These are phyloP conservation scores for Acleris holmiana DNA, from an alignment of 2,888 invertebrate genomes.

Conservation along the genomic window DNA sequence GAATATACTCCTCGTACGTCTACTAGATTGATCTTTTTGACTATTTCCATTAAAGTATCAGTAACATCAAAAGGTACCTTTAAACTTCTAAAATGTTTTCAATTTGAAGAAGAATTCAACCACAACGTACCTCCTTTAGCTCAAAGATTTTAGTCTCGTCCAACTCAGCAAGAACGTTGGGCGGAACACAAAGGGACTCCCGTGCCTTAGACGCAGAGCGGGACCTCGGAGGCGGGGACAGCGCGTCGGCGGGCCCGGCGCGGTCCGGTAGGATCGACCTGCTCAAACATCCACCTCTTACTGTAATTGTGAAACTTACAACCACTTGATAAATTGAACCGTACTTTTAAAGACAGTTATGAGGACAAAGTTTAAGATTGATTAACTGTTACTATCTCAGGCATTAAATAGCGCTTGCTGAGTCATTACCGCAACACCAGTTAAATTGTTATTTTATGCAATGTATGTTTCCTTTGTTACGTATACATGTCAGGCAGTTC, in stretches of 20 bases:
- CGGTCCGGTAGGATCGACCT: slow-evolving; percentile 62
- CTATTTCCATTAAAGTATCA: background rate
- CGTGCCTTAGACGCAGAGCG: slow-evolving; percentile 70
- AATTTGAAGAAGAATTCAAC: background rate
- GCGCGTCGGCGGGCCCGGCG: slow-evolving; percentile 53
- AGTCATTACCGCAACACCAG: too few relatives aligned
- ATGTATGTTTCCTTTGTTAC: too few relatives aligned
- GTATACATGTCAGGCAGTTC: too few relatives aligned
- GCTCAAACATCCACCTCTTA: slow-evolving; percentile 18
- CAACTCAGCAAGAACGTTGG: slow-evolving; percentile 82
- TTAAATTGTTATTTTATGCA: too few relatives aligned
- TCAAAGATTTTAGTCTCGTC: slow-evolving; percentile 86
- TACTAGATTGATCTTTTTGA: background rate
- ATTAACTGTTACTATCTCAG: too few relatives aligned
- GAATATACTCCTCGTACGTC: too few relatives aligned
- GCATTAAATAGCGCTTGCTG: too few relatives aligned
- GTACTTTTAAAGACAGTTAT: background rate
- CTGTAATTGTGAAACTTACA: too few relatives aligned
- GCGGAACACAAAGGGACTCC: slow-evolving; percentile 69
- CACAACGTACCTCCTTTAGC: slow-evolving; percentile 83
- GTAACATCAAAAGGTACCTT: background rate
- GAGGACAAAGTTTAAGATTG: too few relatives aligned
- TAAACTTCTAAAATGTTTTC: background rate
- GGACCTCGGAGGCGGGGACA: slow-evolving; percentile 60
- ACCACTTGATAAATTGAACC: background rate